A percentile compares a stretch with the other conserved stretches of the same genome.
Evolutionary conservation across 2,113 vertebrate species (phyloP).

Genomic region (Cervus canadensis): DNA sequence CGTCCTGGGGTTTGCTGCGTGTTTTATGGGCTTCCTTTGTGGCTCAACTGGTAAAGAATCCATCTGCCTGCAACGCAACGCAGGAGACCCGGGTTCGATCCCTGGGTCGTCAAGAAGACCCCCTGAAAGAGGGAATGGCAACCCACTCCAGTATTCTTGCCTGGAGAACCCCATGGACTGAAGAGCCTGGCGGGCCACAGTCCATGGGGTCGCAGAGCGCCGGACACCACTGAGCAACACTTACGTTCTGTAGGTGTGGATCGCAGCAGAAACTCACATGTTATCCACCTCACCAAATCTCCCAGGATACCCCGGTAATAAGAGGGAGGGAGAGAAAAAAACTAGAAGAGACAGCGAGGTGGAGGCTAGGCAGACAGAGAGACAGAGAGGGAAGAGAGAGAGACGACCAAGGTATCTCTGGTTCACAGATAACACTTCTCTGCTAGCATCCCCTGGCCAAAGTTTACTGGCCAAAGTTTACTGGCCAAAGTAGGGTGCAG

Average conservation of each 20-base stretch:
- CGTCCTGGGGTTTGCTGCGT: background rate
- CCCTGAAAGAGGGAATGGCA: background rate
- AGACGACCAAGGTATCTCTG: background rate
- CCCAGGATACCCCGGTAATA: accelerated
- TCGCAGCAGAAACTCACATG: background rate
- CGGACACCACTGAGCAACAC: background rate
- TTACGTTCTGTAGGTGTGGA: background rate
- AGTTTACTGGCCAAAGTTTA: too few relatives aligned
- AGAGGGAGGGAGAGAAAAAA: background rate
- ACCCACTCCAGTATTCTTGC: background rate
- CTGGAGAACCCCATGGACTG: background rate
- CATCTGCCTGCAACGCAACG: background rate
- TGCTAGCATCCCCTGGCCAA: background rate
- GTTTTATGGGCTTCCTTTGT: accelerated
- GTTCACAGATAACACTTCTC: accelerated
- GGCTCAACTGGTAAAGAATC: background rate
- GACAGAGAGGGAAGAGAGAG: background rate
- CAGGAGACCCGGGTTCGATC: accelerated
- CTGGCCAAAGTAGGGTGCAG: too few relatives aligned
- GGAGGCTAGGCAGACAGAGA: too few relatives aligned
- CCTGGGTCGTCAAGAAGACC: background rate
- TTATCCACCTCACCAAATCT: background rate
- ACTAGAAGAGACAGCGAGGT: accelerated
- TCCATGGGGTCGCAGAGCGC: accelerated
- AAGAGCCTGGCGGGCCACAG: accelerated